Conservation (phyloP, 2,797 vertebrate species). For the Sparus aurata region DNA sequence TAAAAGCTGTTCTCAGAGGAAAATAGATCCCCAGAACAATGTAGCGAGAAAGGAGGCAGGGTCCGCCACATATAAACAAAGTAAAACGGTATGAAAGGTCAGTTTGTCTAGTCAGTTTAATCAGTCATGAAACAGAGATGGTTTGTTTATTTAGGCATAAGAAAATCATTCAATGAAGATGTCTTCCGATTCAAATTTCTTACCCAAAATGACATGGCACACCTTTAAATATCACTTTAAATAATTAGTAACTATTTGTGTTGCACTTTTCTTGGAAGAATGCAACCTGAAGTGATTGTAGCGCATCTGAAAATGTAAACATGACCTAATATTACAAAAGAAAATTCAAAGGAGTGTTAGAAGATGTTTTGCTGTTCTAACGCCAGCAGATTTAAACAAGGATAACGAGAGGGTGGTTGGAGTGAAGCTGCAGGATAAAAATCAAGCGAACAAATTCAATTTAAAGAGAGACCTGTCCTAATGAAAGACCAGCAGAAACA, state of each 20-base stretch:
- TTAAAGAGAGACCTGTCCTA: not conserved
- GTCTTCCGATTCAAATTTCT: too few relatives aligned
- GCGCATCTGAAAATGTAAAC: not conserved
- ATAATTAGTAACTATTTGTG: not conserved
- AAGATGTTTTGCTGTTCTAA: not conserved
- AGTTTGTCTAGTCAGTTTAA: too few relatives aligned
- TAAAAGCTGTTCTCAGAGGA: too few relatives aligned
- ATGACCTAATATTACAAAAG: not conserved
- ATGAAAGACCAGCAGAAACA: not conserved
- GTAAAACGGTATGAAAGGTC: too few relatives aligned
- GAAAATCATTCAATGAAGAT: too few relatives aligned
- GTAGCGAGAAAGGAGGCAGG: too few relatives aligned
- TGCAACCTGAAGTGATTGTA: not conserved
- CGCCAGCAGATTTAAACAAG: not conserved
- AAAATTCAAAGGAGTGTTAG: not conserved
- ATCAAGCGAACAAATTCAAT: not conserved
- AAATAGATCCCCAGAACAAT: too few relatives aligned
- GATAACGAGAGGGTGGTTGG: not conserved
- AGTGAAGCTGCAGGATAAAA: not conserved
- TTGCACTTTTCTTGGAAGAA: not conserved
- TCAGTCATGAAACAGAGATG: too few relatives aligned
- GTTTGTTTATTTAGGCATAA: too few relatives aligned
- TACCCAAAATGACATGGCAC: too few relatives aligned
- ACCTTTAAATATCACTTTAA: not conserved
- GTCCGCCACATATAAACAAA: too few relatives aligned